phyloP scores from a whole-genome alignment of 2,888 invertebrate genomes.

The Perizoma flavofasciatum region DNA sequence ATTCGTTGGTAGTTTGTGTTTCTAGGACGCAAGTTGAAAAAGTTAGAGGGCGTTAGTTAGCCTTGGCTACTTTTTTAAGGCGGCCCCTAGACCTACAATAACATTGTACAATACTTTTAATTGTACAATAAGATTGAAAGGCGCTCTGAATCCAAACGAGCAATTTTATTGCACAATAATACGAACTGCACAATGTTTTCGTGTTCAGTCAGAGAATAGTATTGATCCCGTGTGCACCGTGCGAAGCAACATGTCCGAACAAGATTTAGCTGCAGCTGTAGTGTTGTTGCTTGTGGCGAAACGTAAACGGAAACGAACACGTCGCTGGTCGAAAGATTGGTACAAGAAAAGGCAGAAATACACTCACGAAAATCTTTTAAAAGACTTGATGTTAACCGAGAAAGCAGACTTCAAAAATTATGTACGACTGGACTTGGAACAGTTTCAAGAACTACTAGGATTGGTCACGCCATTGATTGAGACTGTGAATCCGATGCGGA shows the following conservation, averaged over 20 bases:
- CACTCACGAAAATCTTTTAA: slow-evolving; percentile 27
- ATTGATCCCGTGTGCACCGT: slow-evolving; percentile 8
- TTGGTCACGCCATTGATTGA: slow-evolving; percentile 9
- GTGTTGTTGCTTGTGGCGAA: slow-evolving; percentile 5
- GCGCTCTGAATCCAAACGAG: background rate
- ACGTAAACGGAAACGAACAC: slow-evolving; percentile 1
- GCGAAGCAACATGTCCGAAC: slow-evolving; percentile 5
- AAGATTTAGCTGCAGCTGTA: background rate
- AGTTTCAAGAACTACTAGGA: slow-evolving; percentile 21
- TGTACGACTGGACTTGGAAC: slow-evolving; percentile 10
- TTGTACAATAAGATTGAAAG: slow-evolving; percentile 11
- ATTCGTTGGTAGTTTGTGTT: no score
- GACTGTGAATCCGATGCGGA: slow-evolving; percentile 15
- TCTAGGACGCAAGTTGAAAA: no score
- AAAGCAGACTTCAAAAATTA: slow-evolving; percentile 21
- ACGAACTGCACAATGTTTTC: slow-evolving; percentile 5
- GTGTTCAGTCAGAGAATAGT: slow-evolving; percentile 1
- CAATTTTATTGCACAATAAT: slow-evolving; percentile 2
- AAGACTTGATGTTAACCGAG: slow-evolving; percentile 28
- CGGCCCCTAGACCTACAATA: no score
- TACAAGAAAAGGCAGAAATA: slow-evolving; percentile 24
- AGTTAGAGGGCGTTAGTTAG: no score
- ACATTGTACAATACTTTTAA: no score
- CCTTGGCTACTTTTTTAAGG: no score
- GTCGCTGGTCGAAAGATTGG: slow-evolving; percentile 11